Base-by-base conservation (phyloP, 2,888 invertebrate genomes). In the Gandaritis pyraliata region DNA sequence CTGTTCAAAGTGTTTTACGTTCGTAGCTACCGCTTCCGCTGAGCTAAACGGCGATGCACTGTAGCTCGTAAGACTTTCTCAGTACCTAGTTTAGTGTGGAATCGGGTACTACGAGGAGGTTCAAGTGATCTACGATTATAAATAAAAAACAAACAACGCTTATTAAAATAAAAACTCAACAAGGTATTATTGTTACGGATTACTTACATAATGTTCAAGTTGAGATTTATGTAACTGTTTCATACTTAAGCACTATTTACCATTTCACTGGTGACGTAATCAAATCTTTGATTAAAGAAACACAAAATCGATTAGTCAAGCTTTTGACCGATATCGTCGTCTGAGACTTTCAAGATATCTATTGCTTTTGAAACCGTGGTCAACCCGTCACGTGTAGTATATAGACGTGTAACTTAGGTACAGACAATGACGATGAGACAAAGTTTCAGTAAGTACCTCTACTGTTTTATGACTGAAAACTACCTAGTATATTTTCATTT, bases 1-100 rank as follows among this genome's bases (percentile, higher is more conserved):
- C 82, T 81, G 82, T 85, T 83, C 82, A 80, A 70, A 76, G 57
- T 68, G 74, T 80, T 76, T 75, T 75, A 79, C 78, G 77, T 75
- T 76, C 60, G 73, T 69, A 23, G 33, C 13, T 30, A 78, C 76
- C 60, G 48, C 64, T 81, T 82, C 83, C 82, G 80, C 36, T 13
- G 36, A 68, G 64, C 72, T 77, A 46, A 74, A 23, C 23, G 3
- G 23, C 23, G 23, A 23, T 5, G 76, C 70, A 49, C 39, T 10
- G 11, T 13, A 38, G 47, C n/a, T 53, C 3, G 15, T 50, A 23
- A 36, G 18, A 16, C 8, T 53, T 46, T 38, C 13, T n/a, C 10
- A 13, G 43, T 11, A n/a, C n/a, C n/a, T n/a, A n/a, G 30, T 30
- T 41, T 43, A 15, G 7, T 30, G 0, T 18, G 5, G 33, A 30